These are phyloP conservation scores for Penaeus vannamei DNA, from an alignment of 1,140 invertebrate species.

Conservation along the genomic window DNA sequence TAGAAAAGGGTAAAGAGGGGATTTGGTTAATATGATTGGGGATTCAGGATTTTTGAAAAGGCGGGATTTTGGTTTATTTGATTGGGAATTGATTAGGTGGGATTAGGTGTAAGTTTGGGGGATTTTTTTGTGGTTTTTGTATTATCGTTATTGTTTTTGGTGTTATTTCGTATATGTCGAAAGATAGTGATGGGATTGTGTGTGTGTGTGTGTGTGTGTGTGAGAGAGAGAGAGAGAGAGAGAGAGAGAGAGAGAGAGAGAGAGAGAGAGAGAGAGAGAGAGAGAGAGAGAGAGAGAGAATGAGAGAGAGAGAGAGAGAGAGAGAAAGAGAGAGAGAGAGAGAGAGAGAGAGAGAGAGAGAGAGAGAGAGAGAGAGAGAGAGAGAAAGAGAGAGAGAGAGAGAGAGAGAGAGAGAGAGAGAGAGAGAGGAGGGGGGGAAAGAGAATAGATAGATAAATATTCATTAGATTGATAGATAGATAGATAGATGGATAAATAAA, in stretches of 20 bases:
- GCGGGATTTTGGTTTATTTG: neutral
- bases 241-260: neutral
- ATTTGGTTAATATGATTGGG: neutral
- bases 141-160: too few relatives aligned
- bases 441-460: neutral
- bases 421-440: neutral
- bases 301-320: neutral
- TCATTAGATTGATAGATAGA: neutral
- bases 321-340: constrained; percentile 35
- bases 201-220: too few relatives aligned
- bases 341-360: neutral
- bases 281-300: neutral
- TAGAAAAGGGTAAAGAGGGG: neutral
- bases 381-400: neutral
- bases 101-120: too few relatives aligned
- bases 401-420: neutral
- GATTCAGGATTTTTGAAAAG: too few relatives aligned
- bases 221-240: neutral
- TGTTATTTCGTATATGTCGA: too few relatives aligned
- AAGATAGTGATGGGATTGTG: too few relatives aligned
- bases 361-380: neutral
- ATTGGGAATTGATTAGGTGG: too few relatives aligned
- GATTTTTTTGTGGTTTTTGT: too few relatives aligned
- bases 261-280: constrained; percentile 21
- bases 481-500: neutral